A percentile compares a stretch with the other conserved stretches of the same genome.
phyloP scores from a whole-genome alignment of 1,140 invertebrate genomes.

The Berghia stephanieae region DNA sequence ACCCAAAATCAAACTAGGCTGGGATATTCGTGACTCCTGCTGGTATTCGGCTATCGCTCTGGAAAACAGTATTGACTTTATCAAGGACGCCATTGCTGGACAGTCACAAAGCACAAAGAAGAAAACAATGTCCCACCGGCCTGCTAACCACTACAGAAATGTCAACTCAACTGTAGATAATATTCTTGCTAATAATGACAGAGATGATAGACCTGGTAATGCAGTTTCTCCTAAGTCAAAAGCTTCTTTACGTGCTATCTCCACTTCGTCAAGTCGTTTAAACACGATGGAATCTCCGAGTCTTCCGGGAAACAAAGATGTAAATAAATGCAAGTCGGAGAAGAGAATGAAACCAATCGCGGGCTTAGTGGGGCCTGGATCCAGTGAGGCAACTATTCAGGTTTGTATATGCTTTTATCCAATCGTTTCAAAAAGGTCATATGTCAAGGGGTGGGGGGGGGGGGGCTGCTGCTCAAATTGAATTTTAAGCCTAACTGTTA shows the following conservation, averaged over 20 bases:
- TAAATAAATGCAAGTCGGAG: no score
- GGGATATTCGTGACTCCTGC: slow-evolving; percentile 83
- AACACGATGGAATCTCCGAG: no score
- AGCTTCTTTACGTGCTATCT: no score
- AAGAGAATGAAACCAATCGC: slow-evolving; percentile 72
- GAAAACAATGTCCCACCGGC: slow-evolving; percentile 24
- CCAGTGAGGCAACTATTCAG: slow-evolving; percentile 75
- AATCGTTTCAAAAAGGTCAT: no score
- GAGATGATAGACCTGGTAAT: no score
- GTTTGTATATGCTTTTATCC: slow-evolving; percentile 5
- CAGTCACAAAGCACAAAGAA: slow-evolving; percentile 43
- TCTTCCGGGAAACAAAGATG: no score
- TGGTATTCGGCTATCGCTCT: slow-evolving; percentile 83
- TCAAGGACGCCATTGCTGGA: slow-evolving; percentile 73
- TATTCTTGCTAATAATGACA: no score
- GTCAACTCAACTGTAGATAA: not conserved
- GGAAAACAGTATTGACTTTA: slow-evolving; percentile 81
- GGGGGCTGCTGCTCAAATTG: no score
- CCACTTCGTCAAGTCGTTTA: no score
- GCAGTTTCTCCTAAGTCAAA: no score
- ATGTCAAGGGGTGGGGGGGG: no score
- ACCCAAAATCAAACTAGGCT: slow-evolving; percentile 75
- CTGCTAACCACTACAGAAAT: not conserved
- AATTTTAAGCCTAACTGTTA: no score
- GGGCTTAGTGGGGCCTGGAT: slow-evolving; percentile 78